A percentile compares a stretch with the other conserved stretches of the same genome.
phyloP scores from a whole-genome alignment of 2,888 invertebrate species.

The Xanthostigma xanthostigma region DNA sequence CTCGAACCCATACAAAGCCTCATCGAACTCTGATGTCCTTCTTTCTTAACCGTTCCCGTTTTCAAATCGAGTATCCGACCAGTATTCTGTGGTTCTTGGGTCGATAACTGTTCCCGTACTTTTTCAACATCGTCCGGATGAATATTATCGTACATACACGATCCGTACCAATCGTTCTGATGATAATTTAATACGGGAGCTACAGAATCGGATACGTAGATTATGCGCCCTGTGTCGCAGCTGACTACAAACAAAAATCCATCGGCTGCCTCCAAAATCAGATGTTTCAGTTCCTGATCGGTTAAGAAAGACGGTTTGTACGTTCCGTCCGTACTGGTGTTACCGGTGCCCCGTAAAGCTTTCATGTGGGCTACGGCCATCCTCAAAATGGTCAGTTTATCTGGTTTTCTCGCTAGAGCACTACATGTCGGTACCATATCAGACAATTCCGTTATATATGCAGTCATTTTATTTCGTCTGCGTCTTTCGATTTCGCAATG shows the following conservation, averaged over 20 bases:
- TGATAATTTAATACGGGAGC: slow-evolving; percentile 94
- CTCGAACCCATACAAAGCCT: slow-evolving; percentile 96
- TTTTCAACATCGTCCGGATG: slow-evolving; percentile 97
- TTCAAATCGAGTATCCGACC: slow-evolving; percentile 94
- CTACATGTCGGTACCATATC: slow-evolving; percentile 99
- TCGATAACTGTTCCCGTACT: slow-evolving; percentile 92
- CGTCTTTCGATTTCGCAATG: slow-evolving; percentile 98
- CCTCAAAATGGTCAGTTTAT: slow-evolving; percentile 95
- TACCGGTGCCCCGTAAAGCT: slow-evolving; percentile 88
- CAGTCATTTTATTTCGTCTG: slow-evolving; percentile 98
- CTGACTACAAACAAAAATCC: slow-evolving; percentile 94
- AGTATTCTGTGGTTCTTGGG: slow-evolving; percentile 90
- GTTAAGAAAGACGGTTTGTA: slow-evolving; percentile 98
- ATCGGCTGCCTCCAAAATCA: slow-evolving; percentile 97
- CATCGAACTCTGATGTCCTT: slow-evolving; percentile 98
- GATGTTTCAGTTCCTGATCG: slow-evolving; percentile 96
- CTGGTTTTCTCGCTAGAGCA: slow-evolving; percentile 93
- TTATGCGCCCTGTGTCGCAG: slow-evolving; percentile 92
- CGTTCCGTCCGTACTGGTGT: slow-evolving; percentile 90
- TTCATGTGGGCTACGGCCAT: slow-evolving; percentile 99
- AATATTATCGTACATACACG: slow-evolving; percentile 87
- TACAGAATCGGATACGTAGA: slow-evolving; percentile 97
- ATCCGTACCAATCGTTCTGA: slow-evolving; percentile 95
- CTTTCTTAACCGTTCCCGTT: slow-evolving; percentile 97
- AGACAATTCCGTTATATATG: slow-evolving; percentile 97